Percentiles rank a stretch among this genome's conserved stretches.
These are phyloP conservation scores for Esperia sulphurella DNA, from an alignment of 2,888 invertebrate genomes.

Conservation along the genomic window DNA sequence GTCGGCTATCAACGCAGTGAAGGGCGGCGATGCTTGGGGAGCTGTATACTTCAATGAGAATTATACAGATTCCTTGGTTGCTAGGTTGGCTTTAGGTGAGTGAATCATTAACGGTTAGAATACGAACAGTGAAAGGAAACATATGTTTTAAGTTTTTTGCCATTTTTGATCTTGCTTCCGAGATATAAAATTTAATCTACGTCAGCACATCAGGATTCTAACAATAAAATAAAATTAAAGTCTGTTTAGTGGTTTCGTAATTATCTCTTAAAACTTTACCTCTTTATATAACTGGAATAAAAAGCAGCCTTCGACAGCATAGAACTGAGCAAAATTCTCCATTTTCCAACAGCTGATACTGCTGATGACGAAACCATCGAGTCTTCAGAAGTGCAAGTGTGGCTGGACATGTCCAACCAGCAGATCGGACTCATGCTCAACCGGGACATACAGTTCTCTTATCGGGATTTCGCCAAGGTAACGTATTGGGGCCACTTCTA, in stretches of 20 bases:
- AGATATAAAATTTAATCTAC: no score
- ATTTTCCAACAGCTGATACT: conserved; percentile 78
- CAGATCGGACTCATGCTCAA: conserved; percentile 95
- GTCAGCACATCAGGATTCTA: no score
- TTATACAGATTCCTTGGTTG: conserved; percentile 91
- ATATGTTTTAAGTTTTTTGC: no score
- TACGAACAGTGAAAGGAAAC: no score
- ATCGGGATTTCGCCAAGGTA: conserved; percentile 89
- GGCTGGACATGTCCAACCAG: conserved; percentile 97
- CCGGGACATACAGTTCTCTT: conserved; percentile 90
- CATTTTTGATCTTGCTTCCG: no score
- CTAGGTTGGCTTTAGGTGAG: conserved; percentile 86
- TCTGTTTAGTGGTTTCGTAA: no score
- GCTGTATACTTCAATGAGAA: conserved; percentile 93
- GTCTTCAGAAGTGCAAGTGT: conserved; percentile 92
- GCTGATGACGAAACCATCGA: conserved; percentile 92
- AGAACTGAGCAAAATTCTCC: not conserved
- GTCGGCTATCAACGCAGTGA: conserved; percentile 85
- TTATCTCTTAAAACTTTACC: not conserved
- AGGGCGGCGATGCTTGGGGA: conserved; percentile 91
- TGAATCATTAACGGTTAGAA: not conserved
- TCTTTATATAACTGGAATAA: no score
- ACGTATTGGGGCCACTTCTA: conserved; percentile 4
- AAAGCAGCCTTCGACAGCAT: conserved; percentile 5
- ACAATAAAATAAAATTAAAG: no score